Evolutionary conservation across 2,888 invertebrate species (phyloP), one percentile per base, ranked within the genome.

Genomic region (Ptychoptera contaminata): DNA sequence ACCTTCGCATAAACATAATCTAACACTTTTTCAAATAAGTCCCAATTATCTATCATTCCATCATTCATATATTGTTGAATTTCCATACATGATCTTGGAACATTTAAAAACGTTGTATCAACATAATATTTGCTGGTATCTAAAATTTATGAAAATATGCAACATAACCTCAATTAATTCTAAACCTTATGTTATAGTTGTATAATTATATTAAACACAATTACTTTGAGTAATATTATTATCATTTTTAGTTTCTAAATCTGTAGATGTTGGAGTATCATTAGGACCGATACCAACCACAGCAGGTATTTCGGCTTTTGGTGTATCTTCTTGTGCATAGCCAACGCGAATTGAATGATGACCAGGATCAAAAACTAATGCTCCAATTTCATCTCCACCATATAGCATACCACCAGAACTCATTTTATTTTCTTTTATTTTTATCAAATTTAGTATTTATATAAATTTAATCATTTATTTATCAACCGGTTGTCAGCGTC

Each of bases 1-100:
- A 23, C 23, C 68, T 90, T 88, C 37, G 83, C 78, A 61, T 97
- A 97, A 1, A 91, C 84, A 63, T 97, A 91, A 60, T 98, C 94
- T 23, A 87, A 67, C 55, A 96, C 85, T 66, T 92, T 88, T 67
- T 98, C 98, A 67, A 98, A 98, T 48, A 94, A 69, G 59, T 97
- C 96, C 97, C 97, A 98, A 64, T 98, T 94, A 56, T 98, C 97
- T 39, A 99, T 84, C 82, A 96, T 93, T 40, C 97, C 94, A 54
- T 97, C 97, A 62, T 96, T 96, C 80, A 98, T 87, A 61, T 91
- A 97, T 5, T 82, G 85, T 44, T 76, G 76, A 32, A 91, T 75
- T 62, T 97, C 96, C 84, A 91, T 83, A 50, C 80, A 77, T 10
- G 83, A 78, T 1, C 93, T 73, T 0, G 97, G 90, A 1, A 92